Evolutionary conservation across 2,888 invertebrate genomes (phyloP).

Genomic region (Caradrina kadenii): DNA sequence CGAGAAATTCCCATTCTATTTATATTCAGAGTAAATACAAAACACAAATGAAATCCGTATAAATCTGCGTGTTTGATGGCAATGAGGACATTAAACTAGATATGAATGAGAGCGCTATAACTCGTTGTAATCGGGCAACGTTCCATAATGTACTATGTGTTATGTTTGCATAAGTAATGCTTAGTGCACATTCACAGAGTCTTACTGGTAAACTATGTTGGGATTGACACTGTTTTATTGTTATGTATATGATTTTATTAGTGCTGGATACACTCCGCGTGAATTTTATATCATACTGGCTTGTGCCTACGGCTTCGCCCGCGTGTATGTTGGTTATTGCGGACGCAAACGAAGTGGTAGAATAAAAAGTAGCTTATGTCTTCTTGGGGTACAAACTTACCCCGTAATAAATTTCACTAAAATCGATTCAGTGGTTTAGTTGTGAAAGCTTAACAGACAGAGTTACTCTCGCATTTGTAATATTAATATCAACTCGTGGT

Average conservation of each 20-base stretch:
- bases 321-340: too few relatives aligned
- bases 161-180: slow-evolving; percentile 48
- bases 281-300: not conserved
- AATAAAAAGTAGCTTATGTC: too few relatives aligned
- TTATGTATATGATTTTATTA: slow-evolving; percentile 18
- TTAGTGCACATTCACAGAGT: slow-evolving; percentile 21
- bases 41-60: slow-evolving; percentile 49
- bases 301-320: too few relatives aligned
- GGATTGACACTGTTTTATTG: slow-evolving; percentile 10
- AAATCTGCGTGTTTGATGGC: slow-evolving; percentile 60
- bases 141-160: slow-evolving; percentile 52
- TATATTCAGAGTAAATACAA: slow-evolving; percentile 47
- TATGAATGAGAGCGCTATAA: slow-evolving; percentile 49
- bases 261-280: not conserved
- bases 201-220: slow-evolving; percentile 1
- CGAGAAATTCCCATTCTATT: slow-evolving; percentile 33
- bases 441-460: too few relatives aligned
- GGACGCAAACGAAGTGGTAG: too few relatives aligned
- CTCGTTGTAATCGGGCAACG: slow-evolving; percentile 50
- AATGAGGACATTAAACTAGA: slow-evolving; percentile 53
- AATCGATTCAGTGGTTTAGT: too few relatives aligned
- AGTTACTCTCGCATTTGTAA: too few relatives aligned
- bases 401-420: too few relatives aligned
- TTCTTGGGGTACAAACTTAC: too few relatives aligned
- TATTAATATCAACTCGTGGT: not conserved